A percentile compares a stretch with the other conserved stretches of the same genome.
Evolutionary conservation across 2,113 vertebrate genomes (phyloP).

Genomic region (Macrotis lagotis): DNA sequence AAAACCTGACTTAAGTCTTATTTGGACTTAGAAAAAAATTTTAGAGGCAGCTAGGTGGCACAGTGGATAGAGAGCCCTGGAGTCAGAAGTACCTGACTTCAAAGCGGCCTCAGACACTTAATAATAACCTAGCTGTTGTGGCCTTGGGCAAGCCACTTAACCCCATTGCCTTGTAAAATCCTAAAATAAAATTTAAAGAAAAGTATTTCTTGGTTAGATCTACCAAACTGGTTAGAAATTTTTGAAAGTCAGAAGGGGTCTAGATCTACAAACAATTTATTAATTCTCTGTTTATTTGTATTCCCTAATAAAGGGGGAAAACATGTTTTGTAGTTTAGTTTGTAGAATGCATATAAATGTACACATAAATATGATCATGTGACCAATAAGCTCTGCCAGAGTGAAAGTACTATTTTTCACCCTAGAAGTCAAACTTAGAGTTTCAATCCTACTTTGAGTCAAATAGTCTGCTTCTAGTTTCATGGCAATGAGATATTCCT

Average conservation of each 20-base stretch:
- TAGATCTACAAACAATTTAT: background rate
- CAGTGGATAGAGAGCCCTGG: no score
- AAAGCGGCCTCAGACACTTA: no score
- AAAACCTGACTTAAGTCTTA: background rate
- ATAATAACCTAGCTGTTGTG: no score
- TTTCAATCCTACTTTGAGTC: background rate
- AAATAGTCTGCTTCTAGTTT: slow-evolving; percentile 1
- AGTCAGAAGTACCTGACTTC: no score
- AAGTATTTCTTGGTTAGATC: background rate
- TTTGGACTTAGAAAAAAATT: background rate
- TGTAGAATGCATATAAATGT: background rate
- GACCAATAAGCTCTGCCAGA: background rate
- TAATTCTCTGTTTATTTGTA: background rate
- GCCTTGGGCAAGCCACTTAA: no score
- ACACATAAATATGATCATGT: background rate
- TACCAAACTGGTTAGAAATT: slow-evolving; percentile 32
- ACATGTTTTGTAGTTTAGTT: background rate
- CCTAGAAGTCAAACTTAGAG: background rate
- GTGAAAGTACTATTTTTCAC: background rate
- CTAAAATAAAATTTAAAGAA: background rate
- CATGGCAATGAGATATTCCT: background rate
- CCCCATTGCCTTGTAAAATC: no score
- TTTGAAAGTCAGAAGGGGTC: background rate
- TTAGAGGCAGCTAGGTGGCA: no score
- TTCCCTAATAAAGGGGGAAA: slow-evolving; percentile 9